A percentile compares a stretch with the other conserved stretches of the same genome.
Evolutionary conservation across 2,797 vertebrate species (phyloP).

Genomic region (Acrossocheilus fasciatus): DNA sequence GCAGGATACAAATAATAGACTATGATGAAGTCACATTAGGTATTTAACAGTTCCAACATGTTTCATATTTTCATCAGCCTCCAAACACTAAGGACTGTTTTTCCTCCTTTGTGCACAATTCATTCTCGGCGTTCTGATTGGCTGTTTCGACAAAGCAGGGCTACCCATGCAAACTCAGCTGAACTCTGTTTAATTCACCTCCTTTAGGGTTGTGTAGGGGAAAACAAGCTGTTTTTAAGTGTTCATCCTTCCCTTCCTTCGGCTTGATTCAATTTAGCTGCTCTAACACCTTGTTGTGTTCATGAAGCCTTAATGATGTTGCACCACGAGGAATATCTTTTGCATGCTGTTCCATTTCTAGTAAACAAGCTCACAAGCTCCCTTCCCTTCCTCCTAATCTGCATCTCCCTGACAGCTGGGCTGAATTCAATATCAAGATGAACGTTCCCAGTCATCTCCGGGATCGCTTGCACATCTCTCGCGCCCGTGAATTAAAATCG

Average conservation of each 20-base stretch:
- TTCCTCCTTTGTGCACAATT: neutral
- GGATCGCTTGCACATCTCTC: constrained; percentile 3
- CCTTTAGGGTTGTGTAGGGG: neutral
- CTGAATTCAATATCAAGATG: constrained; percentile 35
- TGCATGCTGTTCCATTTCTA: constrained; percentile 32
- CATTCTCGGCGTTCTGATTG: neutral
- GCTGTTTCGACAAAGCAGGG: neutral
- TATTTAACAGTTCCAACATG: neutral
- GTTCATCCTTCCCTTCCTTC: neutral
- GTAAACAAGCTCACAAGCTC: constrained; percentile 21
- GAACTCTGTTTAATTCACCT: constrained; percentile 6
- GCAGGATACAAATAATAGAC: neutral
- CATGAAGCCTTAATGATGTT: constrained; percentile 27
- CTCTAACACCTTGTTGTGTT: constrained; percentile 19
- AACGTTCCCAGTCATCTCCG: constrained; percentile 16
- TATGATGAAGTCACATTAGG: neutral
- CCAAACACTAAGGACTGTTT: neutral
- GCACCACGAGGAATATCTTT: constrained; percentile 12
- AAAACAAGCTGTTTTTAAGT: neutral
- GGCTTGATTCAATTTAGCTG: neutral
- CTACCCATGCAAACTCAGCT: neutral
- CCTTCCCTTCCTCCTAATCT: constrained; percentile 6
- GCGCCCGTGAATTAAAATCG: constrained; percentile 26
- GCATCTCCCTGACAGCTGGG: constrained; percentile 41
- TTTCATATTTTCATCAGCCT: neutral